Conservation (phyloP, 2,888 invertebrate genomes). For the Buathra laborator region DNA sequence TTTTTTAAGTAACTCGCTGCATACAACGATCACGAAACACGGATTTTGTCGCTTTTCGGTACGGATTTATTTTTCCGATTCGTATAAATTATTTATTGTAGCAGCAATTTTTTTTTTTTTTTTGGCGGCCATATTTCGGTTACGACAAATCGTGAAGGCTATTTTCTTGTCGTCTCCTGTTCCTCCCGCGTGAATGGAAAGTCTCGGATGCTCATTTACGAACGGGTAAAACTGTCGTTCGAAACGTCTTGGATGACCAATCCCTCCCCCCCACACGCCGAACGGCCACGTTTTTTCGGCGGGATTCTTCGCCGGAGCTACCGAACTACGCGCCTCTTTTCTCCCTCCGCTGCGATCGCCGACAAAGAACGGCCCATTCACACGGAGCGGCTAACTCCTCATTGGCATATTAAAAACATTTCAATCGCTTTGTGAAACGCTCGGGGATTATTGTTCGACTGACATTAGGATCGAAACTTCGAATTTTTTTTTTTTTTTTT, state of each 20-base stretch:
- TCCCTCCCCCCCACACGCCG: conserved; percentile 44
- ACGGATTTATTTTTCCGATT: conserved; percentile 38
- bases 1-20: conserved; percentile 74
- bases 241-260: conserved; percentile 53
- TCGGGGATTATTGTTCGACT: background rate
- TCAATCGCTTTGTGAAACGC: background rate
- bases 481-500: background rate
- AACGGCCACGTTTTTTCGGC: conserved; percentile 65
- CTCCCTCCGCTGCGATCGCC: background rate
- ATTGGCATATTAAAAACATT: background rate
- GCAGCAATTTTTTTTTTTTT: background rate
- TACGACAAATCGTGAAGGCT: no score
- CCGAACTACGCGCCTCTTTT: conserved; percentile 60
- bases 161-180: conserved; percentile 3
- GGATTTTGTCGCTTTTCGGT: conserved; percentile 36
- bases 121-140: no score
- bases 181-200: conserved; percentile 56
- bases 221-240: conserved; percentile 42
- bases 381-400: background rate
- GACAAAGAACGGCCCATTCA: conserved; percentile 42
- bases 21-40: conserved; percentile 76
- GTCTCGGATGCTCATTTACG: conserved; percentile 41
- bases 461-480: background rate
- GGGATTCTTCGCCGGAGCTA: conserved; percentile 57
- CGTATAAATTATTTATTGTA: no score